phyloP scores from a whole-genome alignment of 2,888 invertebrate genomes.

The Eupithecia subumbrata region DNA sequence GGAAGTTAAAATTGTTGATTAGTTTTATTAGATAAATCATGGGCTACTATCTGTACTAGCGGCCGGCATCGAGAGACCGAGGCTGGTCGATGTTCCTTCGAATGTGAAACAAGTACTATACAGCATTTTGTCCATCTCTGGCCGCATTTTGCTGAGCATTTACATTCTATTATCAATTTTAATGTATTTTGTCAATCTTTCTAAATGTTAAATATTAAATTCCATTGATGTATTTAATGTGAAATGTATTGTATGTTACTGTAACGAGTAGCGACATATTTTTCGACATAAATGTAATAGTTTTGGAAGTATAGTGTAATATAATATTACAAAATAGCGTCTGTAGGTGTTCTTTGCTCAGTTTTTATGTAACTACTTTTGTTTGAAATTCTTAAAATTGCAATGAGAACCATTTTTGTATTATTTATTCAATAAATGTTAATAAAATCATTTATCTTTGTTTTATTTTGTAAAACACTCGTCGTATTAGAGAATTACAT shows the following conservation, averaged over 20 bases:
- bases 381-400: slow-evolving; percentile 72
- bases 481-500: no score
- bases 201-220: slow-evolving; percentile 57
- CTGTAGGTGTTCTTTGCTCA: slow-evolving; percentile 74
- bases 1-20: slow-evolving; percentile 65
- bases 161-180: slow-evolving; percentile 50
- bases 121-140: slow-evolving; percentile 51
- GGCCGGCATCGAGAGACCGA: slow-evolving; percentile 35
- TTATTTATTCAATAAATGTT: slow-evolving; percentile 84
- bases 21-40: slow-evolving; percentile 64
- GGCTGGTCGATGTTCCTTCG: slow-evolving; percentile 59
- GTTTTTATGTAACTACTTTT: slow-evolving; percentile 68
- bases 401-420: slow-evolving; percentile 80
- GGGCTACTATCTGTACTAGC: slow-evolving; percentile 44
- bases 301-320: slow-evolving; percentile 58
- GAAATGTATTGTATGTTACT: slow-evolving; percentile 59
- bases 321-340: slow-evolving; percentile 54
- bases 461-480: slow-evolving; percentile 24
- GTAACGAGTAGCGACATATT: slow-evolving; percentile 67
- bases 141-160: slow-evolving; percentile 72
- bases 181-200: slow-evolving; percentile 50
- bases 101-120: slow-evolving; percentile 45
- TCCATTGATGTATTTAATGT: slow-evolving; percentile 71
- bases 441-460: slow-evolving; percentile 72
- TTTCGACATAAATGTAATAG: slow-evolving; percentile 72